Conservation (phyloP, 2,113 vertebrate species). For the Oncorhynchus gorbuscha region DNA sequence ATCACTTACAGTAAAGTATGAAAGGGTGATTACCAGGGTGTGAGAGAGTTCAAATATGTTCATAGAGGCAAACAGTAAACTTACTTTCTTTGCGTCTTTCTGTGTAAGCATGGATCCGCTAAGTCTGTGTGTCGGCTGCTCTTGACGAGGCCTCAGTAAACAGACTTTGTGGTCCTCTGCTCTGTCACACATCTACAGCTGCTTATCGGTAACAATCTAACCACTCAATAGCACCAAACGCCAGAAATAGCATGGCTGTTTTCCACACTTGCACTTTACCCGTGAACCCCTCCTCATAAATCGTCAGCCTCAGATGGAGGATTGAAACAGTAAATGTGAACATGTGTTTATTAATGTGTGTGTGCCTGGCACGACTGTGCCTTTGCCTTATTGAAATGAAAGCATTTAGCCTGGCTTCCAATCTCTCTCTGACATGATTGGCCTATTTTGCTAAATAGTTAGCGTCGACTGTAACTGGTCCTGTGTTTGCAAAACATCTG, state of each 20-base stretch:
- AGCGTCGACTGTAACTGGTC: background rate
- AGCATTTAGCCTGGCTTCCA: background rate
- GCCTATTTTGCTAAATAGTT: background rate
- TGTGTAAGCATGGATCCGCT: background rate
- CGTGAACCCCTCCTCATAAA: conserved; percentile 25
- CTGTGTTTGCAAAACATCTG: background rate
- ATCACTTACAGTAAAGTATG: no score
- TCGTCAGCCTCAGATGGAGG: conserved; percentile 9
- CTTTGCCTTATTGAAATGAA: background rate
- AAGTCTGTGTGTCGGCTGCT: background rate
- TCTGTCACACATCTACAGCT: conserved; percentile 43
- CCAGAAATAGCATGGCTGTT: conserved; percentile 49
- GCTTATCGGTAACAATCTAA: conserved; percentile 48
- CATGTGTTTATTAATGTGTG: conserved; percentile 24
- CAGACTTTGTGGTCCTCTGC: conserved; percentile 16
- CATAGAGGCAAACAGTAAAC: no score
- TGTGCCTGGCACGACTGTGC: conserved; percentile 3
- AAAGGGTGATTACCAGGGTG: no score
- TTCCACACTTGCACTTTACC: conserved; percentile 25
- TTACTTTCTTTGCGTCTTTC: background rate
- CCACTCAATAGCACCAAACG: conserved; percentile 23
- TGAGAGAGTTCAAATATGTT: no score
- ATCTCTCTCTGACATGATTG: background rate
- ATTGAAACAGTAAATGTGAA: conserved; percentile 38
- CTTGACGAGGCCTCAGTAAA: conserved; percentile 1